Conservation (phyloP, 2,113 vertebrate species). For the Thomomys bottae region DNA sequence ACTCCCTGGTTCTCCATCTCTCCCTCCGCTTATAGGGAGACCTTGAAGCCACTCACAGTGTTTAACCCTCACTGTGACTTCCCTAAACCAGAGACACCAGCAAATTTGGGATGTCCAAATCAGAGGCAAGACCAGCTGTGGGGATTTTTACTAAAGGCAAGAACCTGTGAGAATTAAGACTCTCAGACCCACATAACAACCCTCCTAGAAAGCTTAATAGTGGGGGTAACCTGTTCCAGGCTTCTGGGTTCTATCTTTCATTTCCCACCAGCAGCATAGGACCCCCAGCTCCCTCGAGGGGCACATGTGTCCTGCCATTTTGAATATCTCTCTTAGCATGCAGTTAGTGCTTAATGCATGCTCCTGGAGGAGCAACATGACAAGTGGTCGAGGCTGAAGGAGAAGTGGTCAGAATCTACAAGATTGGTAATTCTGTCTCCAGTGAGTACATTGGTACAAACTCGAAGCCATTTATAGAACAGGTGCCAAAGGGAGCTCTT, state of each 20-base stretch:
- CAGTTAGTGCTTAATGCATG: neutral
- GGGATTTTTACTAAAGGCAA: no score
- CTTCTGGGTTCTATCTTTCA: neutral
- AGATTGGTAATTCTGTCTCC: slow-evolving; percentile 37
- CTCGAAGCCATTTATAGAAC: slow-evolving; percentile 56
- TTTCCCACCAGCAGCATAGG: neutral
- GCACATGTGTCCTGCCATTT: neutral
- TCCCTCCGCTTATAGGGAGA: neutral
- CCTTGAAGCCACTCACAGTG: no score
- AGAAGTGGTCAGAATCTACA: neutral
- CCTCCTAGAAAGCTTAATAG: neutral
- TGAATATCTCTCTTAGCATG: rapidly evolving
- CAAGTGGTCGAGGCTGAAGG: neutral
- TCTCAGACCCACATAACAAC: neutral
- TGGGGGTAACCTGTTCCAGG: neutral
- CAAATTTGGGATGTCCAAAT: neutral
- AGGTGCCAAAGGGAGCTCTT: slow-evolving; percentile 45
- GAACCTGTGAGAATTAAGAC: neutral
- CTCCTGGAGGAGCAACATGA: neutral
- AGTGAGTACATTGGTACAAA: slow-evolving; percentile 12
- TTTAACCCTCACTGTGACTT: neutral
- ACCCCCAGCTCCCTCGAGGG: neutral
- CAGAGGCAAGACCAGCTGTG: neutral
- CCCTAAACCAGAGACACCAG: neutral
- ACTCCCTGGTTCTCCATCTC: neutral